phyloP scores from a whole-genome alignment of 2,113 vertebrate species.

The Thalassoma bifasciatum region DNA sequence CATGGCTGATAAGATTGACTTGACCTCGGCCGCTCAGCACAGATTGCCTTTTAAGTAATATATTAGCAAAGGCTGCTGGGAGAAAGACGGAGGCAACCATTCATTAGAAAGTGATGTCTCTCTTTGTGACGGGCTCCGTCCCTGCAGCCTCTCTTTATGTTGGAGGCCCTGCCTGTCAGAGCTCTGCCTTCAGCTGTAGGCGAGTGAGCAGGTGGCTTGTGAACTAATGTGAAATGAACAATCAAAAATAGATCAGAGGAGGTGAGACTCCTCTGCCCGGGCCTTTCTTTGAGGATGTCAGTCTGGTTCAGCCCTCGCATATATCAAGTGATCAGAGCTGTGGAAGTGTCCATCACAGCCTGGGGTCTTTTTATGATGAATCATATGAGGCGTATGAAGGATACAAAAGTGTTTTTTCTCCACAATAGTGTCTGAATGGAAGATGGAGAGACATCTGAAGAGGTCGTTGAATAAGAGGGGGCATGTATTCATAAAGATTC shows the following conservation, averaged over 20 bases:
- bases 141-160: constrained; percentile 29
- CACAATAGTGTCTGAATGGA: constrained; percentile 6
- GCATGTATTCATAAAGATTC: no score
- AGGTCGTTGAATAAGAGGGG: no score
- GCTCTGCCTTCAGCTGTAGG: constrained; percentile 4
- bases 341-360: constrained; percentile 55
- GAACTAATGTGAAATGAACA: constrained; percentile 73
- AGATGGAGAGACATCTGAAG: neutral
- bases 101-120: constrained; percentile 48
- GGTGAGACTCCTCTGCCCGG: constrained; percentile 53
- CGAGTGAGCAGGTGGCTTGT: constrained; percentile 67
- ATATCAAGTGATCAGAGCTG: constrained; percentile 59
- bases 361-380: constrained; percentile 26
- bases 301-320: constrained; percentile 69
- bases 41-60: constrained; percentile 57
- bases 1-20: constrained; percentile 19
- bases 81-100: constrained; percentile 13
- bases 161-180: constrained; percentile 38
- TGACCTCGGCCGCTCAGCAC: constrained; percentile 44
- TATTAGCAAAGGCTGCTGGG: constrained; percentile 43
- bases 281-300: constrained; percentile 69
- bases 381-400: constrained; percentile 42
- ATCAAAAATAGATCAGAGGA: constrained; percentile 72
- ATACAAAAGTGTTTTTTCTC: constrained; percentile 41
- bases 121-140: constrained; percentile 35